Evolutionary conservation across 2,797 vertebrate species (phyloP).

Genomic region (Alca torda): DNA sequence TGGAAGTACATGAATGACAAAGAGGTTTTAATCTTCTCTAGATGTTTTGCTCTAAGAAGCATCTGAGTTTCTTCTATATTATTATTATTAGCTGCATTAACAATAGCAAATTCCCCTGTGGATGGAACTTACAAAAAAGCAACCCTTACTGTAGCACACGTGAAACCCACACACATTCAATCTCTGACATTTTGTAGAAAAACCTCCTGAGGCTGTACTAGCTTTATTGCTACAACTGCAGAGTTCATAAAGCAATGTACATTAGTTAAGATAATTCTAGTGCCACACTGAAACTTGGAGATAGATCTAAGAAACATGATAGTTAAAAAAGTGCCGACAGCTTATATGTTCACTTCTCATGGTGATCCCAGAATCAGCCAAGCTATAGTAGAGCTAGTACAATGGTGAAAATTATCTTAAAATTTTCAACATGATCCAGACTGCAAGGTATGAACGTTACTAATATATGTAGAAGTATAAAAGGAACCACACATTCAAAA

Average conservation of each 20-base stretch:
- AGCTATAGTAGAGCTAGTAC: neutral
- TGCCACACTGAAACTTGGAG: neutral
- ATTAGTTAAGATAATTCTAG: neutral
- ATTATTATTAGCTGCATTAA: neutral
- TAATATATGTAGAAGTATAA: neutral
- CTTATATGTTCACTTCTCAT: neutral
- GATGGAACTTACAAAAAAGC: neutral
- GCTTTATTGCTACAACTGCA: neutral
- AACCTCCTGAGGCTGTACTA: neutral
- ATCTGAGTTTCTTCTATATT: neutral
- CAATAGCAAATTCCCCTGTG: neutral
- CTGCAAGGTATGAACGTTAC: rapidly evolving
- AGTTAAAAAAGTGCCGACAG: neutral
- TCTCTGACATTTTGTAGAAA: neutral
- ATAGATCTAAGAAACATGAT: neutral
- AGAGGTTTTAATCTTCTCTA: neutral
- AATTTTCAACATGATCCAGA: neutral
- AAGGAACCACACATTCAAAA: neutral
- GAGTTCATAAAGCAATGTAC: neutral
- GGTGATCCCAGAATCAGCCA: neutral
- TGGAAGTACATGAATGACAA: neutral
- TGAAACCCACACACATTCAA: neutral
- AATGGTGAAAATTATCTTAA: neutral
- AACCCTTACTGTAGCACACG: neutral
- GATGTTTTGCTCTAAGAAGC: neutral